Evolutionary conservation across 2,888 invertebrate species (phyloP).

Genomic region (Leptothorax acervorum): DNA sequence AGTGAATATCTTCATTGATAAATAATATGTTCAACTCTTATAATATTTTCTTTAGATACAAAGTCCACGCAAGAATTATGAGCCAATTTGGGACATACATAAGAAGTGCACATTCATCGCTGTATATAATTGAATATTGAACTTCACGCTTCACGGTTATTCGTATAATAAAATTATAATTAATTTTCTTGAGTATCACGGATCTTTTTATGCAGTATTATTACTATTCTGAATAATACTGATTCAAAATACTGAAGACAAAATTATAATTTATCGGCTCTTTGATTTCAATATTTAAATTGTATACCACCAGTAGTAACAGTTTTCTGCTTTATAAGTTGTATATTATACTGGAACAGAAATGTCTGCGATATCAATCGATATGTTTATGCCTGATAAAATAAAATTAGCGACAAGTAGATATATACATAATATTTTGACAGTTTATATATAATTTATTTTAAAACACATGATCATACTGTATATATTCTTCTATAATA

Average conservation of each 20-base stretch:
- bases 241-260: background rate
- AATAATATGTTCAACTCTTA: too few relatives aligned
- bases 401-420: background rate
- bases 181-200: too few relatives aligned
- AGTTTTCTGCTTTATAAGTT: background rate
- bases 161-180: background rate
- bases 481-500: background rate
- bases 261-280: background rate
- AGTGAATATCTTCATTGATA: too few relatives aligned
- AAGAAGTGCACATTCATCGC: too few relatives aligned
- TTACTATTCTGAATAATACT: background rate
- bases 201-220: background rate
- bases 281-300: background rate
- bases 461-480: background rate
- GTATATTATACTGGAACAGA: background rate
- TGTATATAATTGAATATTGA: background rate
- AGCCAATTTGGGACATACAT: too few relatives aligned
- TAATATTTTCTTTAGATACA: too few relatives aligned
- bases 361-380: background rate
- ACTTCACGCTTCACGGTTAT: background rate
- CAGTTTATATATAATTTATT: background rate
- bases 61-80: too few relatives aligned
- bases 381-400: background rate
- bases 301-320: background rate
- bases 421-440: background rate